Conservation (phyloP, 2,797 vertebrate genomes). For the Myioborus melanocephalus region DNA sequence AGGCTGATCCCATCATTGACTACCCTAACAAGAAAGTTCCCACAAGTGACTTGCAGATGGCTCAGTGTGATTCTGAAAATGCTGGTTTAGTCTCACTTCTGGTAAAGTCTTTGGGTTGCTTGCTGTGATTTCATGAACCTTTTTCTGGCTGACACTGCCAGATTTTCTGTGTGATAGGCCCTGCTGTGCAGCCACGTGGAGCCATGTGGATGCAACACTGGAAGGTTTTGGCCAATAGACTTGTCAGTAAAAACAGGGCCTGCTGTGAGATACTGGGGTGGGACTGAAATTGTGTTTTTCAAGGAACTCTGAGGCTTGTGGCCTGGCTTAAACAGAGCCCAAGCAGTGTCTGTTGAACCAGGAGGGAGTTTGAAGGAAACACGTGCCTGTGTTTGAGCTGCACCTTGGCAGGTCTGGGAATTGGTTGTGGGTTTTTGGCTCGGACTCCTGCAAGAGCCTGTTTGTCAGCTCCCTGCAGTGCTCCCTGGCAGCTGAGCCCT, state of each 20-base stretch:
- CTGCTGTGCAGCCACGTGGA: background rate
- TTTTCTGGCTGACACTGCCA: background rate
- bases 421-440: background rate
- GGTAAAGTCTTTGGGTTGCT: background rate
- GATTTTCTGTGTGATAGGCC: background rate
- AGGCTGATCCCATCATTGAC: background rate
- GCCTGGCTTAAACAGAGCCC: background rate
- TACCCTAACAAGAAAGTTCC: background rate
- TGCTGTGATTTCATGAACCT: background rate
- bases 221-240: background rate
- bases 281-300: background rate
- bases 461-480: background rate
- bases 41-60: background rate
- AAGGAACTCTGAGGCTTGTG: background rate
- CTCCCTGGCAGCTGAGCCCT: background rate
- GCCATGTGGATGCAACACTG: accelerated
- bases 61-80: background rate
- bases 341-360: accelerated
- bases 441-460: background rate
- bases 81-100: background rate
- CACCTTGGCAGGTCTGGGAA: background rate
- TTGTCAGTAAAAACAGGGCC: background rate
- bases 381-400: background rate
- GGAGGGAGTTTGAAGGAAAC: background rate
- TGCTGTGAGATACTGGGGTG: background rate